phyloP scores from a whole-genome alignment of 2,797 vertebrate genomes.

The Acipenser oxyrinchus region DNA sequence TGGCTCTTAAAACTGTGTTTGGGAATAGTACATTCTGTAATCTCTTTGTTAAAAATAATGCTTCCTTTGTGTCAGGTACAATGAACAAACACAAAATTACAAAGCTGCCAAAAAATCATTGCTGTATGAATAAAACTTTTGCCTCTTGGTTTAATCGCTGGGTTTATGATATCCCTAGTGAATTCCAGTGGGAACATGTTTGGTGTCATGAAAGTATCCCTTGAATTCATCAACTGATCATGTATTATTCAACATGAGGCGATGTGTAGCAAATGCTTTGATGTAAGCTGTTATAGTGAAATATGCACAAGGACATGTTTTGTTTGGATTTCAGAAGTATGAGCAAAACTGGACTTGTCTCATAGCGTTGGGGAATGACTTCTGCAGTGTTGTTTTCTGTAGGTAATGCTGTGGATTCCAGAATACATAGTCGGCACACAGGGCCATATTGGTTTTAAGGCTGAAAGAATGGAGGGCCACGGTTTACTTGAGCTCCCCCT shows the following conservation, averaged over 20 bases:
- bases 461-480: background rate
- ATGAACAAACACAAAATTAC: background rate
- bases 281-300: background rate
- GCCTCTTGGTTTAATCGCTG: constrained; percentile 33
- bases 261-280: constrained; percentile 4
- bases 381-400: too few relatives aligned
- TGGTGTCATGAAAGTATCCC: constrained; percentile 53
- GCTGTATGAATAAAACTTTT: constrained; percentile 4
- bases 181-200: constrained; percentile 47
- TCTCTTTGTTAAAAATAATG: background rate
- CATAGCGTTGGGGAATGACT: too few relatives aligned
- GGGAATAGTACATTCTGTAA: too few relatives aligned
- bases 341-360: constrained; percentile 1
- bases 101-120: background rate
- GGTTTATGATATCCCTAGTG: constrained; percentile 45
- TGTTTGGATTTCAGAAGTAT: background rate
- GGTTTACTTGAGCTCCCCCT: background rate
- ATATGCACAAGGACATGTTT: background rate
- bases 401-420: too few relatives aligned
- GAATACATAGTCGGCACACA: too few relatives aligned
- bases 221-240: constrained; percentile 51
- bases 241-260: constrained; percentile 45
- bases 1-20: too few relatives aligned
- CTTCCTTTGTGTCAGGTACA: background rate
- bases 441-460: background rate